These are phyloP conservation scores for Macrosiphum euphorbiae DNA, from an alignment of 2,888 invertebrate species.

Conservation along the genomic window DNA sequence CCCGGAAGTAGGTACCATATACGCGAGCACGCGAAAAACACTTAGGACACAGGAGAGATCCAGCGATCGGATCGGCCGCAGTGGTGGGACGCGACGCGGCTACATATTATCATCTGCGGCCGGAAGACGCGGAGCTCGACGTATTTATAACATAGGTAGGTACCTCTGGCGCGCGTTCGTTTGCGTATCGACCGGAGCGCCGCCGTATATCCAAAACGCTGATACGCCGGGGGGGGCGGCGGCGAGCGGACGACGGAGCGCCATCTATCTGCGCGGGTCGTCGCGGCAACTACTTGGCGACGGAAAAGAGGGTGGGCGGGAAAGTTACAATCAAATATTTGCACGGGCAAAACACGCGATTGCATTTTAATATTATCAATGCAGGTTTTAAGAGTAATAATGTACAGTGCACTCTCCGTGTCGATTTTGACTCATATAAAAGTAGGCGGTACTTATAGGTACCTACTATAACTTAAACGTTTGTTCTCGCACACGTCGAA, in stretches of 20 bases:
- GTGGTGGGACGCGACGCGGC: slow-evolving; percentile 24
- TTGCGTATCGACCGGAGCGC: slow-evolving; percentile 2
- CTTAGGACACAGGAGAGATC: background rate
- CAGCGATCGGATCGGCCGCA: slow-evolving; percentile 30
- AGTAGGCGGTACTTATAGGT: background rate
- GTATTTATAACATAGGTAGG: background rate
- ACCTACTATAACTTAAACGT: background rate
- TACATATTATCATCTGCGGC: slow-evolving; percentile 56
- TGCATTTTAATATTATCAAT: no score
- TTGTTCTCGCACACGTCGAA: background rate
- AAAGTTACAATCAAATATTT: slow-evolving; percentile 33
- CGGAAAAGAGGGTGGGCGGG: background rate
- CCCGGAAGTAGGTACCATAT: background rate
- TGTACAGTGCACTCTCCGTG: background rate
- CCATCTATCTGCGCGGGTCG: slow-evolving; percentile 7
- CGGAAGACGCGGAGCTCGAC: background rate
- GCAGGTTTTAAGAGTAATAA: background rate
- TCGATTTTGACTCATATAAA: slow-evolving; percentile 36
- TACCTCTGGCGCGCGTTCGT: background rate
- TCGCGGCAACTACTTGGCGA: background rate
- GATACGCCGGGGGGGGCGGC: background rate
- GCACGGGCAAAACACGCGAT: slow-evolving; percentile 28
- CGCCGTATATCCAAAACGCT: background rate
- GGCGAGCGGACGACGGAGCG: background rate
- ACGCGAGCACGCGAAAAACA: background rate